Conservation (phyloP, 1,140 invertebrate genomes). For the Magallana ariakensis region DNA sequence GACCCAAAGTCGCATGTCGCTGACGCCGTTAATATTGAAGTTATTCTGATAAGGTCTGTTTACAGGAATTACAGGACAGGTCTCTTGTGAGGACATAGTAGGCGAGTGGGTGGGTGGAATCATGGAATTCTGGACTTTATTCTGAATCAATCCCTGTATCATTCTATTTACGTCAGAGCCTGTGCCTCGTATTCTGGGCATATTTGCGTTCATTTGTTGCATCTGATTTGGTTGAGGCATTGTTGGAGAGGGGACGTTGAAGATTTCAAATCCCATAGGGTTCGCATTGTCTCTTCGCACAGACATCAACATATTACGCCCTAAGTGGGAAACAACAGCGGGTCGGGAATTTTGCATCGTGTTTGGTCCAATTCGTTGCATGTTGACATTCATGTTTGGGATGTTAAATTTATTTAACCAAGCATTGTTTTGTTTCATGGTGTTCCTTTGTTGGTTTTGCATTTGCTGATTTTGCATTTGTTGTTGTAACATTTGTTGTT, state of each 20-base stretch:
- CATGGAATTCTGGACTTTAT: conserved; percentile 22
- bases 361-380: conserved; percentile 5
- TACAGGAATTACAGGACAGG: conserved; percentile 49
- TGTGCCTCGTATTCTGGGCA: conserved; percentile 5
- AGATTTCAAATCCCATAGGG: conserved; percentile 31
- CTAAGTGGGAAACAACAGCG: not conserved
- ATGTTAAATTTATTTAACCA: not conserved
- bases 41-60: conserved; percentile 65
- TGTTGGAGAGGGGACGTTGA: not conserved
- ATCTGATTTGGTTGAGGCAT: not conserved
- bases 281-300: not conserved
- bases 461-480: too few species aligned
- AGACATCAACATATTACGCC: conserved; percentile 10
- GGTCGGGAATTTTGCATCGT: not conserved
- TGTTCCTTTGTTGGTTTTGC: not conserved
- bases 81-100: not conserved
- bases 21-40: conserved; percentile 71
- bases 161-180: not conserved
- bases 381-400: conserved; percentile 13
- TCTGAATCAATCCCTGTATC: conserved; percentile 12
- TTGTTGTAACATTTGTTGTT: not conserved
- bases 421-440: not conserved
- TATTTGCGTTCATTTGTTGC: not conserved
- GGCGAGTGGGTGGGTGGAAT: not conserved
- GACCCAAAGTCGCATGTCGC: conserved; percentile 70